Base-by-base conservation (phyloP, 1,140 invertebrate species). In the Drosophila paulistorum region DNA sequence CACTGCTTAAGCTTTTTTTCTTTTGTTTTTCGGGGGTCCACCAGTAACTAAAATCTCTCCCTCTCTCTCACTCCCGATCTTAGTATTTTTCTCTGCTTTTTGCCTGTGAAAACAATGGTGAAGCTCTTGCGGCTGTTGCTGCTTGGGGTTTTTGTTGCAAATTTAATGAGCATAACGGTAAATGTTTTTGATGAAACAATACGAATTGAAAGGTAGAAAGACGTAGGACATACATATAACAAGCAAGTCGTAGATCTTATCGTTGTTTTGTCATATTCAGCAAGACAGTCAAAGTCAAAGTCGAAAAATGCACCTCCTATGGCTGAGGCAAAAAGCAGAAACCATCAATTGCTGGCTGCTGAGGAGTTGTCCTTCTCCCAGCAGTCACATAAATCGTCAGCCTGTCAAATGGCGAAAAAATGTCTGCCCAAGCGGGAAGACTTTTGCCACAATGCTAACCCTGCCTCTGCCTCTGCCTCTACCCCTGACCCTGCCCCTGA, bases 131-230 rank as follows among this genome's bases (percentile, higher is more conserved):
- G 26, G 45, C 11, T 9, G 42, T 45, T 54, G 63, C n/a, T 9
- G 33, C 26, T 35, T 68, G 39, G 41, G n/a, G 45, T 20, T 39
- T 77, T 63, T 76, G 75, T 74, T 84, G 85, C 80, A 83, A 71
- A 78, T 84, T 90, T 90, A 90, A 90, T 87, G 87, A 90, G 83
- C 82, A 90, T 90, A 90, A 90, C 86, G 87, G 87, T 90, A 74
- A 84, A 87, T 60, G 77, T 68, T 87, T 89, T 89, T 89, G 84
- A 89, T 89, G 85, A 89, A 89, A 89, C 80, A 89, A 89, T 84
- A 89, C 84, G 48, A 42, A 55, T 26, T 65, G 63, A 68, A 66
- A 74, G 71, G 33, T 60, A 54, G 51, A 26, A 48, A 23, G 42
- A 64, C 57, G 64, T 60, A 35, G 59, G 51, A 60, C 70, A 77